Evolutionary conservation across 2,113 vertebrate genomes (phyloP), one percentile per base, ranked within the genome.

Genomic region (Gambusia affinis): DNA sequence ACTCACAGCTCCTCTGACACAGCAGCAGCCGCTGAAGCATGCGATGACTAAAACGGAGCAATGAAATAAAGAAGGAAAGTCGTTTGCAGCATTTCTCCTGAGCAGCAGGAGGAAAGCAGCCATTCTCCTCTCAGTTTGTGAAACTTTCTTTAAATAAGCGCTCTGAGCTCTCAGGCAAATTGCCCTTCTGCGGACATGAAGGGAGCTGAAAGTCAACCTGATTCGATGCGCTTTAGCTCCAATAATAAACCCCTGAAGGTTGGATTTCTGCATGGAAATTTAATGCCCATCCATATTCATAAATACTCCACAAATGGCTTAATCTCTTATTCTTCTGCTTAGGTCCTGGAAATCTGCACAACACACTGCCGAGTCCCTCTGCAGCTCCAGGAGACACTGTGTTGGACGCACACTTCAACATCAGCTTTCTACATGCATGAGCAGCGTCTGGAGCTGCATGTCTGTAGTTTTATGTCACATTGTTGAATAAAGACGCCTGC

Each of bases 201-300:
- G 86, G 77, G 85, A 87, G 87, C 77, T 91, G 91, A 90, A 92
- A 92, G 88, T 90, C 88, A 89, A 79, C 80, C 72, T 15, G 76
- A 91, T 92, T 92, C 80, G 85, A 83, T 70, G 84, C 74, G 87
- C 84, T 79, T 63, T 74, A 75, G 78, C 85, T 91, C 84, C 71
- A 89, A 86, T 88, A 92, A 90, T 91, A 89, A 92, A 88, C 64
- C 89, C 88, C 87, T 12, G 28, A 88, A 91, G 89, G 90, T 84
- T 81, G 84, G 87, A 88, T 89, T 90, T 88, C 83, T 31, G 51
- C 79, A 79, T 72, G 73, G 82, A 88, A 88, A 72, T 88, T 89
- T 87, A 92, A 92, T 89, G 81, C 88, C 93, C 91, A 93, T 93
- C 79, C 88, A 92, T 93, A 89, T 94, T 93, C 91, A 93, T 91